phyloP scores from a whole-genome alignment of 1,140 invertebrate species.

The Zaprionus tsacasi region DNA sequence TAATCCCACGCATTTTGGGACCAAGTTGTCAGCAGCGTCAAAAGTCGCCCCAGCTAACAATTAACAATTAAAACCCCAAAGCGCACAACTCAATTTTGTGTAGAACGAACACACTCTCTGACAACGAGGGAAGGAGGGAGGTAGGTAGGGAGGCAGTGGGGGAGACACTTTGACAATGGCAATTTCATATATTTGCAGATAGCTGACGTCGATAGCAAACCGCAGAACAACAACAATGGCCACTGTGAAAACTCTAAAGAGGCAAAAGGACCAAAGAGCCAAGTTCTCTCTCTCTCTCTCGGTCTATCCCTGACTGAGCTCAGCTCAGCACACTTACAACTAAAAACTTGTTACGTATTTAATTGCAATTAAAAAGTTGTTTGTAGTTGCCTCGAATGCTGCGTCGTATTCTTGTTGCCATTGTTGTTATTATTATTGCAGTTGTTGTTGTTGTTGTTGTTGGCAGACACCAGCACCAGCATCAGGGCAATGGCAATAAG shows the following conservation, averaged over 20 bases:
- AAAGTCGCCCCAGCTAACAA: conserved; percentile 70
- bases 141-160: too few relatives aligned
- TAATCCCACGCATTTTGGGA: conserved; percentile 49
- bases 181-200: conserved; percentile 72
- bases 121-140: neutral
- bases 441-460: conserved; percentile 39
- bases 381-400: conserved; percentile 74
- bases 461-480: conserved; percentile 32
- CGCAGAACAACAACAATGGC: conserved; percentile 46
- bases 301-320: neutral
- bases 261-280: conserved; percentile 28
- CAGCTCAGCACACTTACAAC: conserved; percentile 72
- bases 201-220: conserved; percentile 63
- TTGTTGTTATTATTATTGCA: conserved; percentile 45
- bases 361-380: conserved; percentile 83
- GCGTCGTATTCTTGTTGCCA: conserved; percentile 39
- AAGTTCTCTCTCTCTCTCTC: conserved; percentile 42
- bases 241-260: conserved; percentile 49
- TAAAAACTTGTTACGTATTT: conserved; percentile 83
- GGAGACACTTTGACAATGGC: conserved; percentile 16
- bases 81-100: conserved; percentile 77
- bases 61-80: conserved; percentile 82
- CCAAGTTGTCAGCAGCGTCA: conserved; percentile 61
- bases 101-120: conserved; percentile 35
- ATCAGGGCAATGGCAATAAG: conserved; percentile 57